A percentile compares a stretch with the other conserved stretches of the same genome.
These are phyloP conservation scores for Pandion haliaetus DNA, from an alignment of 2,113 vertebrate species.

Conservation along the genomic window DNA sequence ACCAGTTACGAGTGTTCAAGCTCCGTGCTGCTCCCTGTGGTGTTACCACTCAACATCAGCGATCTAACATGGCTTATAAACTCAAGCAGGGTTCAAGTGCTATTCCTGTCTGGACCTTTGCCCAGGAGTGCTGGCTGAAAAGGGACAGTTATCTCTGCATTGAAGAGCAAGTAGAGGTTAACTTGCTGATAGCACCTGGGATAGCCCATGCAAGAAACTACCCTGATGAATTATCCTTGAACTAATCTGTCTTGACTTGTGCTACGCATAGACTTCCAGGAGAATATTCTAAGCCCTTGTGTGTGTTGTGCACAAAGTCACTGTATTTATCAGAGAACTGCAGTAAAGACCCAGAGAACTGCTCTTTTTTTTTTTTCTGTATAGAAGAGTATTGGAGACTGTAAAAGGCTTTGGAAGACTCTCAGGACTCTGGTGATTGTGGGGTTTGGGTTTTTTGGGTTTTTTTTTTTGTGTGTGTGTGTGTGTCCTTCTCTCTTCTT, in stretches of 20 bases:
- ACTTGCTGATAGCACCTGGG: not conserved
- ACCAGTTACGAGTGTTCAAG: not conserved
- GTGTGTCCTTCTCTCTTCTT: not conserved
- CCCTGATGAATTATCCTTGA: not conserved
- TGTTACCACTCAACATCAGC: not conserved
- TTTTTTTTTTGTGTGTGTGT: no score
- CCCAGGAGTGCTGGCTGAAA: not conserved
- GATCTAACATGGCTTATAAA: not conserved
- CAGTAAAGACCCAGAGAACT: not conserved
- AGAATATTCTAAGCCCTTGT: not conserved
- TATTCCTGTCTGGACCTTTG: not conserved
- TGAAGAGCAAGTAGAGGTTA: not conserved
- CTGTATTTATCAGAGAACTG: not conserved
- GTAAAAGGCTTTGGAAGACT: not conserved
- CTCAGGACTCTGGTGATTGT: not conserved
- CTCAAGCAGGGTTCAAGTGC: not conserved
- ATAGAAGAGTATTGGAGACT: not conserved
- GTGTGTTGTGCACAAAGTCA: not conserved
- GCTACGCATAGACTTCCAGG: not conserved
- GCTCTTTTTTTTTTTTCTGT: not conserved
- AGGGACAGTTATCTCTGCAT: not conserved
- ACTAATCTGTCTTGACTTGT: not conserved
- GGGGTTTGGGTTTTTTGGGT: not conserved
- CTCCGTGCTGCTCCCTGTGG: not conserved
- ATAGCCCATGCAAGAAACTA: not conserved